Evolutionary conservation across 2,888 invertebrate species (phyloP).

Genomic region (Athalia rosae): DNA sequence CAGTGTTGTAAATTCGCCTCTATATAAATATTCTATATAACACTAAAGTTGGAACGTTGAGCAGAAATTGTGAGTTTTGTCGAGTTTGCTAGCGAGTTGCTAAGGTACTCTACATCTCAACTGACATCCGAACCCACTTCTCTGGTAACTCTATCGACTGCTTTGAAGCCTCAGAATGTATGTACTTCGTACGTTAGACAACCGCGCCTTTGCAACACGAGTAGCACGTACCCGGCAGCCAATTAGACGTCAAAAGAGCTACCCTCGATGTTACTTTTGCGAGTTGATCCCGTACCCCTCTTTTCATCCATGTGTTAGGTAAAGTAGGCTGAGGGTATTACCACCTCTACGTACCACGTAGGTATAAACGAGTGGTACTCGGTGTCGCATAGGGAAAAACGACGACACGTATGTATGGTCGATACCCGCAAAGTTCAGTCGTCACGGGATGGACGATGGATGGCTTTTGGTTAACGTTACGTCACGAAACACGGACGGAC

Average conservation of each 20-base stretch:
- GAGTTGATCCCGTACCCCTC: conserved; percentile 6
- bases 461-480: conserved; percentile 16
- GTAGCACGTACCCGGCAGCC: conserved; percentile 20
- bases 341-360: not conserved
- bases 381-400: conserved; percentile 30
- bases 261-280: conserved; percentile 21
- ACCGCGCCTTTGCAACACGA: conserved; percentile 30
- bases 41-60: not conserved
- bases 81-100: not conserved
- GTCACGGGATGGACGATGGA: conserved; percentile 33
- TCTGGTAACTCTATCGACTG: conserved; percentile 19
- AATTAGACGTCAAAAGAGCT: conserved; percentile 40
- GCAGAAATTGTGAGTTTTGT: not conserved
- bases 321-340: conserved; percentile 18
- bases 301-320: not conserved
- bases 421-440: conserved; percentile 36
- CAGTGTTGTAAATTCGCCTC: too few relatives aligned
- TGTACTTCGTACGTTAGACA: conserved; percentile 23
- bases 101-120: not conserved
- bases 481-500: conserved; percentile 13
- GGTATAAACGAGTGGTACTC: not conserved
- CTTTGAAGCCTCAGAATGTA: conserved; percentile 29
- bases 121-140: conserved; percentile 20
- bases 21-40: too few relatives aligned
- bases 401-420: not conserved